Evolutionary conservation across 2,888 invertebrate species (phyloP), one percentile per base, ranked within the genome.

Genomic region (Isoperla grammatica): DNA sequence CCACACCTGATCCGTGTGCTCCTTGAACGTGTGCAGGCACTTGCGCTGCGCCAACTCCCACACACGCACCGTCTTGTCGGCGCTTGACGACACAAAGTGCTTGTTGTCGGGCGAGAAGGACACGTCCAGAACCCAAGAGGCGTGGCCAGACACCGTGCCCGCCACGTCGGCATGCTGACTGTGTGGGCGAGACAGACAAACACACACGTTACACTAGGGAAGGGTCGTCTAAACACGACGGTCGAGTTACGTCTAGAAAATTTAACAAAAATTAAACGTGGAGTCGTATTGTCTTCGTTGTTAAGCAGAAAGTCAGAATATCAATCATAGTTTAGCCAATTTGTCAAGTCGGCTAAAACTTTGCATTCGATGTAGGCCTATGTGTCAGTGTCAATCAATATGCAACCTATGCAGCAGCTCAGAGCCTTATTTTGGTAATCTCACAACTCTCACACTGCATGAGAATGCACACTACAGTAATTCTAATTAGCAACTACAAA

Each of bases 1-100:
- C 95, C 95, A 96, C 0, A 95, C 95, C 82, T 97, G 96, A 74
- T 98, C 97, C 56, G 74, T 79, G 73, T 98, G 98, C 69, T 96
- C 95, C 68, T 83, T 87, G 73, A 96, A 97, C 2, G 96, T 95
- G 74, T 97, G 91, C 68, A 95, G 81, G 71, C 95, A 95, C 70
- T 92, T 88, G 75, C 91, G 85, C 57, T 87, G 86, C 5, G 87
- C 85, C 55, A 95, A 80, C 71, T 96, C 93, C 98, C 98, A 98
- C 12, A 98, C 85, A 74, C 95, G 89, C 0, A 98, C 95, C 1
- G 92, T 91, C 67, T 91, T 87, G 75, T 98, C 98, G 0, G 96
- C 90, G 66, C 96, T 95, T 57, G 94, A 88, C 0, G 97, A 95
- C 0, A 88, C 94, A 76, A 98, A 96, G 71, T 90, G 85, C 69